Evolutionary conservation across 2,888 invertebrate species (phyloP), one percentile per base, ranked within the genome.

Genomic region (Plebejus melissa): DNA sequence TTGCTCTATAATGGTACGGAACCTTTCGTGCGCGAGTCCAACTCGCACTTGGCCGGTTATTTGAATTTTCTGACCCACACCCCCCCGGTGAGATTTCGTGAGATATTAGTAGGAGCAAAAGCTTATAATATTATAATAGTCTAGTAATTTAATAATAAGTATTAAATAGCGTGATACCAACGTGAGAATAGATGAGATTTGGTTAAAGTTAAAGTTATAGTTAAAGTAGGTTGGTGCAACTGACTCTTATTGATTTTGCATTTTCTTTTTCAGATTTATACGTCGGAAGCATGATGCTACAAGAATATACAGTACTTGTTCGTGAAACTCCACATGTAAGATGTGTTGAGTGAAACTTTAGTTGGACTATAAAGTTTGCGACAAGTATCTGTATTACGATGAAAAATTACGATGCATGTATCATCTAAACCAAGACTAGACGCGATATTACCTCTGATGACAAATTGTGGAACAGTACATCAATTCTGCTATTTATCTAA

Each of bases 251-350:
- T 16, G 13, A 54, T 54, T 13, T 54, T 4, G 54, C 13, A 16
- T 54, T 79, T 78, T 74, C 69, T 69, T 77, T 83, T 83, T 50
- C 83, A 85, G 82, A 81, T 85, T 46, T 83, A 82, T 46, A 82
- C 80, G 74, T 81, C 83, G 13, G 83, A 83, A 74, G 84, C 84
- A 58, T 85, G 81, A 80, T 65, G 13, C 65, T 13, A 65, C 16
- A 32, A 22, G 32, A 5, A 65, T 5, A 2, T 65, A 13, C 65
- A 32, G 65, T 65, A 65, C 65, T 65, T 65, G 32, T 65, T 65
- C 65, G 65, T 65, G 32, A 65, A 65, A 32, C 65, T 65, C 65
- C 65, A 65, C 65, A 32, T 65, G 16, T 65, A 36, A 65, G 65
- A 65, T 32, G 65, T 65, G 65, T 32, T 1, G 32, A 65, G 65